These are phyloP conservation scores for Sparus aurata DNA, from an alignment of 2,797 vertebrate genomes.

Conservation along the genomic window DNA sequence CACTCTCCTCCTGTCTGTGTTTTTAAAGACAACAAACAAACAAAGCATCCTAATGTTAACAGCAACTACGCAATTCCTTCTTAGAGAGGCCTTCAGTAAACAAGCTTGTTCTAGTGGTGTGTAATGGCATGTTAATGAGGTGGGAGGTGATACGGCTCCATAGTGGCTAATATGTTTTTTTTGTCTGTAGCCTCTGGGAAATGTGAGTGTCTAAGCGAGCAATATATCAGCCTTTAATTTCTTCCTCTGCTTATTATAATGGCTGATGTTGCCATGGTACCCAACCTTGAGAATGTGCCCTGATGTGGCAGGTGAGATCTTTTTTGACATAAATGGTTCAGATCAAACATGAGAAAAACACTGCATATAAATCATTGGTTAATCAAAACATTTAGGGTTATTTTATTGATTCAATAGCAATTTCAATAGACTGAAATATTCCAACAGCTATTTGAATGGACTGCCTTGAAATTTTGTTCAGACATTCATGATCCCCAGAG, in stretches of 20 bases:
- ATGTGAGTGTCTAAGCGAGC: constrained; percentile 57
- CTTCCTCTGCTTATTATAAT: constrained; percentile 62
- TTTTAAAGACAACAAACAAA: constrained; percentile 8
- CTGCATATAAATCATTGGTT: constrained; percentile 3
- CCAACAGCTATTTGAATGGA: neutral
- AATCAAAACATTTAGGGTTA: neutral
- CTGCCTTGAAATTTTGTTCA: neutral
- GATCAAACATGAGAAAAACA: constrained; percentile 15
- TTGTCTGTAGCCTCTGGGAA: constrained; percentile 59
- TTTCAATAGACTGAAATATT: neutral
- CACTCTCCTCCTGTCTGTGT: constrained; percentile 1
- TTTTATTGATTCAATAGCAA: constrained; percentile 1
- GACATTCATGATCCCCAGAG: neutral
- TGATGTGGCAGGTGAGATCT: constrained; percentile 53
- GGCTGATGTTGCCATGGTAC: constrained; percentile 75
- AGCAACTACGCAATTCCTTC: constrained; percentile 2
- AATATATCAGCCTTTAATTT: constrained; percentile 63
- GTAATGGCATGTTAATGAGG: constrained; percentile 71
- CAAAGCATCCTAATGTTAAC: neutral
- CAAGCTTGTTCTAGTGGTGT: constrained; percentile 52
- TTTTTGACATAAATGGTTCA: constrained; percentile 57
- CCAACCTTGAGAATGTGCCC: constrained; percentile 64
- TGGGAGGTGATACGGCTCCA: constrained; percentile 27
- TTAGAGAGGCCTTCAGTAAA: constrained; percentile 1
- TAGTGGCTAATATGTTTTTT: constrained; percentile 59